These are phyloP conservation scores for Pelodytes ibericus DNA, from an alignment of 2,797 vertebrate species.

Conservation along the genomic window DNA sequence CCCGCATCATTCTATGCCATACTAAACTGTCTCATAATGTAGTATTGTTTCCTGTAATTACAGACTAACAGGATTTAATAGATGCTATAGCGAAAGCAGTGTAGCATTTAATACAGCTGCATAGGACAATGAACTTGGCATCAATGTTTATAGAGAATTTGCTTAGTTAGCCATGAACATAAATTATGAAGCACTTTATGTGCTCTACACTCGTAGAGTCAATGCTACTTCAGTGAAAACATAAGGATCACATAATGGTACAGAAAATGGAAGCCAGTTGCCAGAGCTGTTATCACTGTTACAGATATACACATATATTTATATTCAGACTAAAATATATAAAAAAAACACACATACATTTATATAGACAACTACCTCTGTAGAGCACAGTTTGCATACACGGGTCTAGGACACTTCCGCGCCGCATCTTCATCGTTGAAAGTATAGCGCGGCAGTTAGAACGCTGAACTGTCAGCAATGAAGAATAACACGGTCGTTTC, in stretches of 20 bases:
- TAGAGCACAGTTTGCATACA: too few species aligned
- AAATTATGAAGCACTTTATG: constrained; percentile 38
- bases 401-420: too few species aligned
- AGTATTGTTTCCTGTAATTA: constrained; percentile 54
- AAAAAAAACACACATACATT: too few species aligned
- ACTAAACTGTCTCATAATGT: constrained; percentile 31
- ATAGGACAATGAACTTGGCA: constrained; percentile 48
- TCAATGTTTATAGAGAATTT: constrained; percentile 44
- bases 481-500: too few species aligned
- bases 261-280: background rate
- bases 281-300: too few species aligned
- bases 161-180: constrained; percentile 35
- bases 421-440: too few species aligned
- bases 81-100: constrained; percentile 41
- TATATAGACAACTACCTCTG: too few species aligned
- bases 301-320: background rate
- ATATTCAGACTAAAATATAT: too few species aligned
- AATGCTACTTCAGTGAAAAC: constrained; percentile 8
- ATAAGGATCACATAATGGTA: background rate
- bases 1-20: constrained; percentile 27
- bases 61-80: constrained; percentile 47
- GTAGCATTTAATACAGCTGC: constrained; percentile 54
- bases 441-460: too few species aligned
- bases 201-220: constrained; percentile 23
- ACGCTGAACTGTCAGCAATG: too few species aligned